Evolutionary conservation across 2,113 vertebrate species (phyloP).

Genomic region (Eudorcas thomsonii): DNA sequence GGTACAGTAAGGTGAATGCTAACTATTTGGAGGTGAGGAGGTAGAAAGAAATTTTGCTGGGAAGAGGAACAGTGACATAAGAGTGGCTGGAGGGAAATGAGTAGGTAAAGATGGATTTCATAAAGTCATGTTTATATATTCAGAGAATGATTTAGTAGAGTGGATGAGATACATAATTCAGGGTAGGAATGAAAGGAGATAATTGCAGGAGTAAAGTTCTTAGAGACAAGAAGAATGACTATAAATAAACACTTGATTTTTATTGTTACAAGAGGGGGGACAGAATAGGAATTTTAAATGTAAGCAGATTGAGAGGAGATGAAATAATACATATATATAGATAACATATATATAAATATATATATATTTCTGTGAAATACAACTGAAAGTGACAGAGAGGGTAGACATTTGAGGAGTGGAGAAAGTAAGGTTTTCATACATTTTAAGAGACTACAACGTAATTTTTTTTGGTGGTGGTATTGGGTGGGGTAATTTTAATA

Average conservation of each 20-base stretch:
- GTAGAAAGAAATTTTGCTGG: not conserved
- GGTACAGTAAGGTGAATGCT: not conserved
- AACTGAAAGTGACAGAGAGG: not conserved
- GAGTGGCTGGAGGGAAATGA: not conserved
- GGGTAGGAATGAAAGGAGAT: not conserved
- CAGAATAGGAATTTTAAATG: not conserved
- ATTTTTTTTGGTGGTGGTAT: not conserved
- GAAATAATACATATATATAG: not conserved
- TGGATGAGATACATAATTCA: not conserved
- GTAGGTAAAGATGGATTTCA: not conserved
- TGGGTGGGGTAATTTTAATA: not conserved
- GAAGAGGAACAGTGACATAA: not conserved
- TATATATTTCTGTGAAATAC: not conserved
- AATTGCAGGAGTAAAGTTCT: not conserved
- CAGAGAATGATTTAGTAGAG: not conserved
- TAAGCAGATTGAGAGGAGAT: not conserved
- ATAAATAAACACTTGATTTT: not conserved
- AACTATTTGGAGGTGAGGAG: not conserved
- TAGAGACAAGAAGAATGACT: not conserved
- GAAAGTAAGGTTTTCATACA: not conserved
- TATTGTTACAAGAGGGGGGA: not conserved
- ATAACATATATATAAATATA: not conserved
- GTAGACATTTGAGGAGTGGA: not conserved
- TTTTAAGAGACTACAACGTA: not conserved
- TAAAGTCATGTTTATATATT: not conserved